Percentiles rank a stretch among this genome's conserved stretches.
Conservation (phyloP, 2,888 invertebrate genomes). For the Lasioglossum vierecki region DNA sequence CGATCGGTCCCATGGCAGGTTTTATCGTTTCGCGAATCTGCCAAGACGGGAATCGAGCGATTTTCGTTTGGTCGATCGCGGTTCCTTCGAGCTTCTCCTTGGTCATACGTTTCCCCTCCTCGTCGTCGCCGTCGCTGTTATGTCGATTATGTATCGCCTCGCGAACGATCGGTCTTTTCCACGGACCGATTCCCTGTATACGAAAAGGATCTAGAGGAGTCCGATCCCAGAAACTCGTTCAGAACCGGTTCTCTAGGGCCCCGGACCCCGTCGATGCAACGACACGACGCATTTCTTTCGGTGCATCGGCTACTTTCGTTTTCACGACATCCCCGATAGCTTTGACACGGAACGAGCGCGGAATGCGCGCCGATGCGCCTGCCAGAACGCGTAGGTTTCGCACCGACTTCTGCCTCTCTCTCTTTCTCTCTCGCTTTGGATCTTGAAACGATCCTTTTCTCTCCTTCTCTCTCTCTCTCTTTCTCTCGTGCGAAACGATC, state of each 20-base stretch:
- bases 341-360: constrained; percentile 73
- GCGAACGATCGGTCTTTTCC: constrained; percentile 65
- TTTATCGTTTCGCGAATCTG: constrained; percentile 21
- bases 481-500: background rate
- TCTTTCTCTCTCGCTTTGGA: background rate
- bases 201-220: constrained; percentile 59
- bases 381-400: constrained; percentile 52
- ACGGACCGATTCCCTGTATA: constrained; percentile 59
- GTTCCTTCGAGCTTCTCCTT: background rate
- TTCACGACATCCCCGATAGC: constrained; percentile 71
- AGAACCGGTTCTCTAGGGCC: constrained; percentile 72
- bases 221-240: constrained; percentile 70
- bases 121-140: background rate
- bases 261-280: constrained; percentile 68
- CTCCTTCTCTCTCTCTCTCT: background rate
- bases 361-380: constrained; percentile 67
- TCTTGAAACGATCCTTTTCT: background rate
- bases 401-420: background rate
- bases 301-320: constrained; percentile 76
- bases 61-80: constrained; percentile 23
- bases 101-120: background rate
- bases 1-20: background rate
- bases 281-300: constrained; percentile 74
- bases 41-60: constrained; percentile 19
- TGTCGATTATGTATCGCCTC: constrained; percentile 50